Evolutionary conservation across 2,888 invertebrate species (phyloP).

Genomic region (Erannis defoliaria): DNA sequence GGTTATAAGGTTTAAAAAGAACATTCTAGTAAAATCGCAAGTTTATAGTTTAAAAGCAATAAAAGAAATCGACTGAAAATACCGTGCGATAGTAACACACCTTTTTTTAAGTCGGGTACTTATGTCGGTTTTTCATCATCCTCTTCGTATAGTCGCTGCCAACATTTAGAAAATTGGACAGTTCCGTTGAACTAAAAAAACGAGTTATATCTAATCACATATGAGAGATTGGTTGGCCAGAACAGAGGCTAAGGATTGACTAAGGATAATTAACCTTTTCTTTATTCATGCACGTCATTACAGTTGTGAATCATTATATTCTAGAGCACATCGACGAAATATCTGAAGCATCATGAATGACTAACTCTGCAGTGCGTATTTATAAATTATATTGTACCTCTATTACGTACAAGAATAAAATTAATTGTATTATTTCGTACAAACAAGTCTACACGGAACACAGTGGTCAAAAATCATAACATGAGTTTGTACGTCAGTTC

Average conservation of each 20-base stretch:
- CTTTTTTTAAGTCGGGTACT: too few relatives aligned
- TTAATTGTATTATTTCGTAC: constrained; percentile 1
- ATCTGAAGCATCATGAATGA: constrained; percentile 22
- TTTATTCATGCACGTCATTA: constrained; percentile 22
- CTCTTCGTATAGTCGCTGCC: too few relatives aligned
- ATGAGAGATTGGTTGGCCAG: too few relatives aligned
- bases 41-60: too few relatives aligned
- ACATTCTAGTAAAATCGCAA: too few relatives aligned
- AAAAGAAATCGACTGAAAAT: too few relatives aligned
- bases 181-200: too few relatives aligned
- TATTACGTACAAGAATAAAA: constrained; percentile 6
- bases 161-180: too few relatives aligned
- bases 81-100: too few relatives aligned
- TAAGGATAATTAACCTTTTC: constrained; percentile 23
- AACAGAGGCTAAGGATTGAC: not conserved
- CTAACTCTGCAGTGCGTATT: constrained; percentile 19
- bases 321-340: constrained; percentile 4
- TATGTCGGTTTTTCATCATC: too few relatives aligned
- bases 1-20: too few relatives aligned
- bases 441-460: constrained; percentile 10
- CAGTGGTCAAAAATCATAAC: not conserved
- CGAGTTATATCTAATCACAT: too few relatives aligned
- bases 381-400: constrained; percentile 2
- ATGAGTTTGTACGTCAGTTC: not conserved
- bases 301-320: constrained; percentile 18